Percentiles rank a stretch among this genome's conserved stretches.
These are phyloP conservation scores for Melanotaenia boesemani DNA, from an alignment of 2,797 vertebrate species.

Conservation along the genomic window DNA sequence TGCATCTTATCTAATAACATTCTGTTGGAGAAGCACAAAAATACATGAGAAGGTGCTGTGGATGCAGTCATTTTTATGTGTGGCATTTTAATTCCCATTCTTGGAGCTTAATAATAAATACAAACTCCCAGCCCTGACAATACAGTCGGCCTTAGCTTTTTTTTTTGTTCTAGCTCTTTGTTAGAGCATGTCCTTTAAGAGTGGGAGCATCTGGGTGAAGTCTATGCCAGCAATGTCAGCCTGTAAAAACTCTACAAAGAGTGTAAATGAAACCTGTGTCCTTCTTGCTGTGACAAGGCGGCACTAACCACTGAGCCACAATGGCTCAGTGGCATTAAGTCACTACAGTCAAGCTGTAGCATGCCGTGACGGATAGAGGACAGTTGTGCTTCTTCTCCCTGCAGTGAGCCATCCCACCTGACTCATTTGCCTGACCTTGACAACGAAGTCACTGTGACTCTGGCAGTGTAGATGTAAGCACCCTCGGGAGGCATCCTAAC, in stretches of 20 bases:
- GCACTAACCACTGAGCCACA: conserved; percentile 37
- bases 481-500: conserved; percentile 62
- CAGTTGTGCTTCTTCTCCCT: conserved; percentile 42
- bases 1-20: conserved; percentile 58
- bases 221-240: neutral
- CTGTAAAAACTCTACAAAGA: conserved; percentile 20
- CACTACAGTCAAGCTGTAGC: conserved; percentile 48
- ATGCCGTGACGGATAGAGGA: conserved; percentile 61
- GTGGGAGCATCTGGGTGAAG: conserved; percentile 20
- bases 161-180: neutral
- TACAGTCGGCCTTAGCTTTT: neutral
- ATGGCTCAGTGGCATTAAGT: conserved; percentile 45
- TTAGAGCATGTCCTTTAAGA: conserved; percentile 2
- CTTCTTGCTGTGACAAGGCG: conserved; percentile 51
- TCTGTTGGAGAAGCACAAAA: conserved; percentile 32
- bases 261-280: conserved; percentile 52
- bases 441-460: conserved; percentile 65
- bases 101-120: neutral
- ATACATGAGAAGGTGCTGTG: conserved; percentile 7
- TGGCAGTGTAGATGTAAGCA: conserved; percentile 60
- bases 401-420: conserved; percentile 70
- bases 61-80: conserved; percentile 2
- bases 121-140: neutral
- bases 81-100: conserved; percentile 10
- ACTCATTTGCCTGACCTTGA: conserved; percentile 80